Conservation (phyloP, 2,797 vertebrate genomes). For the Hypotaenidia okinawae region DNA sequence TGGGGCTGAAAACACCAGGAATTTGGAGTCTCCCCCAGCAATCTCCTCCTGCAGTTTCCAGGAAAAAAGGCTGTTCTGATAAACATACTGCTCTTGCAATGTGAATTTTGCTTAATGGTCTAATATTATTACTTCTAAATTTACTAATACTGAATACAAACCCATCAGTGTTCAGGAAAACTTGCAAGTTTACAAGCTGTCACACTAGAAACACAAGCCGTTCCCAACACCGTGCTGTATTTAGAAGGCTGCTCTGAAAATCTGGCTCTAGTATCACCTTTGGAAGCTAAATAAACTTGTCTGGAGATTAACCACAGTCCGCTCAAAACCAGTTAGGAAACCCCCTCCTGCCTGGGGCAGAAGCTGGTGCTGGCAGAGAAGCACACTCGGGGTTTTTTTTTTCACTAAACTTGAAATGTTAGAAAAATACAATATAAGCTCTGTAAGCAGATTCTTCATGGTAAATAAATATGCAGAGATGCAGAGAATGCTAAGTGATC, state of each 20-base stretch:
- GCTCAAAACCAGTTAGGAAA: slow-evolving; percentile 46
- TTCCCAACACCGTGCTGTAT: background rate
- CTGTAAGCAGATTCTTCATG: slow-evolving; percentile 65
- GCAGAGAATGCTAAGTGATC: slow-evolving; percentile 52
- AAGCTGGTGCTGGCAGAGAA: slow-evolving; percentile 40
- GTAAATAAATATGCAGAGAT: slow-evolving; percentile 65
- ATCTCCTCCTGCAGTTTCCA: background rate
- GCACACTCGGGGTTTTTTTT: background rate
- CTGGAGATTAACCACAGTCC: slow-evolving; percentile 49
- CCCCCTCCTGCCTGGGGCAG: slow-evolving; percentile 15
- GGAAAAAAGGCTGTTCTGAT: background rate
- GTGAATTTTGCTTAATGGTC: background rate
- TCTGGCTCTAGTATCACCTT: slow-evolving; percentile 47
- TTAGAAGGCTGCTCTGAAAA: slow-evolving; percentile 45
- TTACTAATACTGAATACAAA: slow-evolving; percentile 23
- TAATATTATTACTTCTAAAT: slow-evolving; percentile 9
- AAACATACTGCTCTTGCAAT: background rate
- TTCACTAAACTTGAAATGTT: slow-evolving; percentile 12
- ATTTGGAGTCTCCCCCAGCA: background rate
- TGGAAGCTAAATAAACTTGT: slow-evolving; percentile 51
- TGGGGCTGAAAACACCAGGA: slow-evolving; percentile 7
- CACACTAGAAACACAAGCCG: background rate
- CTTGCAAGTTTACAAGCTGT: background rate
- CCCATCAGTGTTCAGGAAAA: background rate
- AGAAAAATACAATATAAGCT: slow-evolving; percentile 48